Base-by-base conservation (phyloP, 1,140 invertebrate genomes). In the Drosophila ficusphila region DNA sequence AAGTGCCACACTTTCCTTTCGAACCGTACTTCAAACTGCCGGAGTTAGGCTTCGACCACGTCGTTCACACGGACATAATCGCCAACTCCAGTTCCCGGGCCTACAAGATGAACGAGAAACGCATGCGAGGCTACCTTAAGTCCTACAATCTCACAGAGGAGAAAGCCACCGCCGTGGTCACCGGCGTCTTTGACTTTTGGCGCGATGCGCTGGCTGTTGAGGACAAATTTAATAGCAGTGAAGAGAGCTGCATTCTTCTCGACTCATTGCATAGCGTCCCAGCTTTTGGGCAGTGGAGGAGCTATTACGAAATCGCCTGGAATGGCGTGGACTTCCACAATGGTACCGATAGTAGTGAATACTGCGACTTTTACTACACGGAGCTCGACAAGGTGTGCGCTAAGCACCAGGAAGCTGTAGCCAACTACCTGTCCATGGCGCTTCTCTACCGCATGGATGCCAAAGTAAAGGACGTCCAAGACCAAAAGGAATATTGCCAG, bases 401-500 rank as follows among this genome's bases (percentile, higher is more conserved):
- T 3, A 69, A 56, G 14, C 81, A 79, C 6, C 47, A 49, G 27
- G 46, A 58, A 4, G 81, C 89, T 0, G 75, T 73, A 8, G 89
- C 90, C 9, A 90, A 90, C 48, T 90, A 90, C 36, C 41, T 90
- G 9, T 78, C 90, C 14, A 70, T 90, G 70, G 67, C 67, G 34
- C 46, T 90, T 1, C 52, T 90, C 0, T 90, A 88, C 44, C 48
- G 46, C 0, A 73, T 90, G 78, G 89, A 90, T 41, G 46, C 73
- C 23, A 76, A 67, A 4, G 23, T 90, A 1, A 78, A 81, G 51
- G 44, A 41, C 0, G 29, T 4, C 2, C 64, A 64, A 3, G 79
- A 70, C 90, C 41, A 94, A 94, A 76, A 61, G 4, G 89, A 90
- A 9, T n/a, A 68, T 21, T 90, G 89, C 9, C 41, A 56, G n/a